These are phyloP conservation scores for Oryzias celebensis DNA, from an alignment of 2,113 vertebrate genomes.

Conservation along the genomic window DNA sequence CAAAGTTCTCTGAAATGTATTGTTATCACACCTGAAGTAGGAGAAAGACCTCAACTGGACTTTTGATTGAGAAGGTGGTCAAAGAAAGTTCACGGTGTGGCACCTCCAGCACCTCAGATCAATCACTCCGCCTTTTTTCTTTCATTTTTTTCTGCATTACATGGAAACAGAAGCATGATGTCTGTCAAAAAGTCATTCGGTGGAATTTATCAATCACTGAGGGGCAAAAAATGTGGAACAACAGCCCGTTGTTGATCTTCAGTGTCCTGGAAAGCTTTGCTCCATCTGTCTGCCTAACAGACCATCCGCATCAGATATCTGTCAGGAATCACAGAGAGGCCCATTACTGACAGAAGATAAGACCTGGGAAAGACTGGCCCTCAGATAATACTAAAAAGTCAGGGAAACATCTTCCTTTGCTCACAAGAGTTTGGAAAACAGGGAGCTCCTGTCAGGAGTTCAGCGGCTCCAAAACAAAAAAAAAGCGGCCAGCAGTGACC, in stretches of 20 bases:
- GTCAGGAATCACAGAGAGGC: conserved; percentile 64
- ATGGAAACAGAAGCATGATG: conserved; percentile 25
- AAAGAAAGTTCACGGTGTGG: conserved; percentile 46
- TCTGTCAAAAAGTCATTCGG: conserved; percentile 58
- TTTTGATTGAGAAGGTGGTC: conserved; percentile 56
- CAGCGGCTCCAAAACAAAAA: conserved; percentile 61
- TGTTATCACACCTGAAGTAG: conserved; percentile 34
- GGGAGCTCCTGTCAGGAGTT: conserved; percentile 63
- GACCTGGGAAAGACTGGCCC: conserved; percentile 54
- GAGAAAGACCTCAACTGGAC: conserved; percentile 22
- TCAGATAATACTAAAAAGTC: conserved; percentile 61
- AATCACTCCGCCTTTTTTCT: conserved; percentile 16
- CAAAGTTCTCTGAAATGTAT: conserved; percentile 41
- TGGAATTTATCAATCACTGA: conserved; percentile 55
- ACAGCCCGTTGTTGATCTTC: conserved; percentile 44
- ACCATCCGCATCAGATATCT: conserved; percentile 51
- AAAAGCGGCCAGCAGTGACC: conserved; percentile 61
- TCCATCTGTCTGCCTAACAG: conserved; percentile 56
- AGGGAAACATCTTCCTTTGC: conserved; percentile 63
- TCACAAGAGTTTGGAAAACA: conserved; percentile 57
- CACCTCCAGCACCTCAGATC: conserved; percentile 23
- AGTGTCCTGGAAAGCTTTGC: conserved; percentile 53
- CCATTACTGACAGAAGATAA: conserved; percentile 69
- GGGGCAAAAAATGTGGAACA: conserved; percentile 39
- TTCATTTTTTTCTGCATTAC: conserved; percentile 13